These are phyloP conservation scores for Xestia rhomboidea DNA, from an alignment of 2,888 invertebrate species.

Conservation along the genomic window DNA sequence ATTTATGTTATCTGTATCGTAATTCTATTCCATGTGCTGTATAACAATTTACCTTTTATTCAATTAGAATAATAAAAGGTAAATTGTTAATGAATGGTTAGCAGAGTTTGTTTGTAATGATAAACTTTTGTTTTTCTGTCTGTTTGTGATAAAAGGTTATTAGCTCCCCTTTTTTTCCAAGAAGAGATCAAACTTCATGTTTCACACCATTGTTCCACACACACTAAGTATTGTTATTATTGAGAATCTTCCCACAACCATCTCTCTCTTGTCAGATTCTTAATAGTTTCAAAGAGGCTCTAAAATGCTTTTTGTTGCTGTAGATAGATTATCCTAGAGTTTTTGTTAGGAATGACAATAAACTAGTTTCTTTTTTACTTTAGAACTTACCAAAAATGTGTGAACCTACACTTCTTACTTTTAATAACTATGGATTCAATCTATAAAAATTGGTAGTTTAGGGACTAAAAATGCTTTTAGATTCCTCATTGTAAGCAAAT, in stretches of 20 bases:
- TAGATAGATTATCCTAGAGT: background rate
- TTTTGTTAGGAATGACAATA: background rate
- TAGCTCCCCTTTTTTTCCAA: background rate
- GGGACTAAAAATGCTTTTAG: background rate
- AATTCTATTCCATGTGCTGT: conserved; percentile 50
- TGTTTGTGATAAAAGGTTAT: conserved; percentile 28
- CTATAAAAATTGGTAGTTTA: background rate
- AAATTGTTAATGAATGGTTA: conserved; percentile 1
- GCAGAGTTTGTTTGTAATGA: background rate
- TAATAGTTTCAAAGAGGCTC: background rate
- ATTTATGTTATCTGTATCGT: conserved; percentile 61
- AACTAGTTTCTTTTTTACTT: background rate
- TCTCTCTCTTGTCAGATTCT: background rate
- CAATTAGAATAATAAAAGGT: conserved; percentile 13
- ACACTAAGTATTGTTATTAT: background rate
- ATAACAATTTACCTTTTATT: too few relatives aligned
- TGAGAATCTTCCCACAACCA: background rate
- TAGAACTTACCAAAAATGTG: background rate
- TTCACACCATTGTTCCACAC: conserved; percentile 5
- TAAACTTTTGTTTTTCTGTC: conserved; percentile 24
- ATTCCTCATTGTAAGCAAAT: background rate
- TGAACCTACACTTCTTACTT: background rate
- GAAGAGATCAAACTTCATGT: background rate
- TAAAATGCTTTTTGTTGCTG: background rate
- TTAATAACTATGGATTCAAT: background rate